Base-by-base conservation (phyloP, 2,888 invertebrate genomes). In the Keiferia lycopersicella region DNA sequence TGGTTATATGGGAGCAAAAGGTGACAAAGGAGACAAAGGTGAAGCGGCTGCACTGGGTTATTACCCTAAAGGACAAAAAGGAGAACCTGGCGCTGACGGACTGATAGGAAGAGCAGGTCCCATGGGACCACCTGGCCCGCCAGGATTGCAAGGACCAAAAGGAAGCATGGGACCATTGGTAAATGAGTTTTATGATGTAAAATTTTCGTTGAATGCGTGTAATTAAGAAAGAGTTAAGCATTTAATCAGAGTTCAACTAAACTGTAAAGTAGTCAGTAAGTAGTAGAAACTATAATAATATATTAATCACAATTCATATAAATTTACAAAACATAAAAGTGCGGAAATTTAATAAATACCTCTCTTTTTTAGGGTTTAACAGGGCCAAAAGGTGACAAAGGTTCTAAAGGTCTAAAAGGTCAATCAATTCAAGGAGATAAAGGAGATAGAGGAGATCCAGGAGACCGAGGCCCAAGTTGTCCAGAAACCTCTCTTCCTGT, bases 11-110 rank as follows among this genome's bases (percentile, higher is more conserved):
- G 96, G 96, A 62, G 66, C 81, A 7, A 79, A 90, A 62, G 96
- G 96, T 70, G 83, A 86, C 0, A 95, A 93, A 78, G 97, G 97
- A 71, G 94, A 94, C 14, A 97, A 96, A 83, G 97, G 97, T 76
- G 96, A 96, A 80, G 93, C 96, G 0, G 97, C 96, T 0, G 94
- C 94, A 70, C 94, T 94, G 41, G 95, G 95, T 65, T 91, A 93
- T 22, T 93, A 94, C 71, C 91, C 93, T 0, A 96, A 96, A 82
- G 98, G 98, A 45, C 95, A 96, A 80, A 97, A 97, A 78, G 98
- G 98, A 79, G 97, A 97, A 82, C 95, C 95, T 3, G 96, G 97
- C 60, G 84, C 93, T 48, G 94, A 95, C 74, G 98, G 98, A 53
- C 93, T 93, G 60, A 92, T 91, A 72, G 96, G 96, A 51, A 85